These are phyloP conservation scores for Callipepla squamata DNA, from an alignment of 2,113 vertebrate species.

Conservation along the genomic window DNA sequence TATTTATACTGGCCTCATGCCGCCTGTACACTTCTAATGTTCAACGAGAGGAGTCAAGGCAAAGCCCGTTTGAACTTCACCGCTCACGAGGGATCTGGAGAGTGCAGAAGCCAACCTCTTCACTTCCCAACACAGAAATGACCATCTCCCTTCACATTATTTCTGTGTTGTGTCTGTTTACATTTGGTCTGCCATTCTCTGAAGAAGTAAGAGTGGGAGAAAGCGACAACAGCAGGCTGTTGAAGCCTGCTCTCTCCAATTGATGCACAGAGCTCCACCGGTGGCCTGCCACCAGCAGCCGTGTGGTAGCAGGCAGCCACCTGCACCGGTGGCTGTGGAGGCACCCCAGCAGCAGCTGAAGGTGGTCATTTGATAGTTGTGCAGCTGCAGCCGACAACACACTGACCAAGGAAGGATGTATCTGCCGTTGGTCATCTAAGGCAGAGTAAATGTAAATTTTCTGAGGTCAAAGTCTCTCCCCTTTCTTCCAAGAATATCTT, in stretches of 20 bases:
- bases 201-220: not conserved
- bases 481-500: not conserved
- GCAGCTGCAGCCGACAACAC: not conserved
- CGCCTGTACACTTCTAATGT: not conserved
- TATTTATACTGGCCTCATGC: constrained; percentile 21
- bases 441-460: not conserved
- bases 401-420: fast-evolving
- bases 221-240: not conserved
- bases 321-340: not conserved
- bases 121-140: not conserved
- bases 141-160: not conserved
- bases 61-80: not conserved
- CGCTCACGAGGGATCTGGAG: not conserved
- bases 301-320: not conserved
- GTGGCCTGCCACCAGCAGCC: not conserved
- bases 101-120: not conserved
- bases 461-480: not conserved
- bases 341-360: not conserved
- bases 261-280: not conserved
- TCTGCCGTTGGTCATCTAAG: not conserved
- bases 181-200: not conserved
- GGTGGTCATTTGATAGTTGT: not conserved
- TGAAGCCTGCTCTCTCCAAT: not conserved
- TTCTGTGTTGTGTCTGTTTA: not conserved
- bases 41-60: not conserved